Percentiles rank a stretch among this genome's conserved stretches.
phyloP scores from a whole-genome alignment of 2,797 vertebrate species.

The Poliocrania exsul region DNA sequence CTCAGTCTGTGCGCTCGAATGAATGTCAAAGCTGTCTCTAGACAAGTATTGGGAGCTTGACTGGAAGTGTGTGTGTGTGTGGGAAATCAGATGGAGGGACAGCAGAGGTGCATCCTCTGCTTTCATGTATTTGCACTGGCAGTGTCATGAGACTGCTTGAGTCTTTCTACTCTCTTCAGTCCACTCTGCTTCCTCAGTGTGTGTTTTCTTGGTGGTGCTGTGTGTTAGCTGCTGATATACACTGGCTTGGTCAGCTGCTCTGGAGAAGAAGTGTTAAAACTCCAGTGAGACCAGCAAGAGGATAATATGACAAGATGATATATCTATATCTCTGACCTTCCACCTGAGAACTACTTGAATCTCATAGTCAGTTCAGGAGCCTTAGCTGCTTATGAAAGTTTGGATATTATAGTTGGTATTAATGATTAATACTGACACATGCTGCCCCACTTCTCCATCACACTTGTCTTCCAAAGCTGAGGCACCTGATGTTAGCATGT shows the following conservation, averaged over 20 bases:
- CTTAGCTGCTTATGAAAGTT: not conserved
- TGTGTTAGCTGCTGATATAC: not conserved
- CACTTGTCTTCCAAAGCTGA: not conserved
- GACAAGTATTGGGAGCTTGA: not conserved
- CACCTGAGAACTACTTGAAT: not conserved
- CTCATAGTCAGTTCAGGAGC: not conserved
- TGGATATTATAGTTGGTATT: not conserved
- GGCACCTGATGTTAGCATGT: not conserved
- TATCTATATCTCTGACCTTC: not conserved
- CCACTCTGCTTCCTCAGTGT: not conserved
- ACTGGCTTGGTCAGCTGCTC: not conserved
- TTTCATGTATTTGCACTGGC: not conserved
- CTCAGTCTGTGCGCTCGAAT: not conserved
- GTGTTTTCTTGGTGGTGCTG: not conserved
- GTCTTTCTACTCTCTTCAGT: not conserved
- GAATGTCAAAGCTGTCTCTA: not conserved
- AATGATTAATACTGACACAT: not conserved
- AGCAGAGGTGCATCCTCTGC: not conserved
- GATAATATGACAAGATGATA: not conserved
- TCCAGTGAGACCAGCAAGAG: not conserved
- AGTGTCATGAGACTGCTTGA: accelerated
- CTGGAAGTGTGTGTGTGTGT: accelerated
- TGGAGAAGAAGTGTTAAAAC: not conserved
- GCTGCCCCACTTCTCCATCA: not conserved
- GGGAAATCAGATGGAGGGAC: not conserved